Conservation (phyloP, 2,888 invertebrate species). For the Andrena chrysosceles region DNA sequence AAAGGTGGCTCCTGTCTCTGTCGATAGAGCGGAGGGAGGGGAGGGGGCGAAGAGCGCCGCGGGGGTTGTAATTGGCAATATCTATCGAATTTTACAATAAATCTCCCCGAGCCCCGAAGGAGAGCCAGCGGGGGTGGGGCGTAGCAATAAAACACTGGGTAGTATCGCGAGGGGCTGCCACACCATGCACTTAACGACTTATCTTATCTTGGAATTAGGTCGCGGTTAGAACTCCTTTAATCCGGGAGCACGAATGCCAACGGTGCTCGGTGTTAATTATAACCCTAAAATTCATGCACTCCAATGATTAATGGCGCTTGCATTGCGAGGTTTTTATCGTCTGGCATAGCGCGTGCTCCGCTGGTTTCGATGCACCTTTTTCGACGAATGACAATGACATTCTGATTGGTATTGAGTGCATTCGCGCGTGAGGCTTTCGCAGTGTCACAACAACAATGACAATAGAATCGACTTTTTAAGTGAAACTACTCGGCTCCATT, state of each 20-base stretch:
- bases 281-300: conserved; percentile 18
- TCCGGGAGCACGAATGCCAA: conserved; percentile 50
- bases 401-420: too few relatives aligned
- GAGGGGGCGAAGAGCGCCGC: conserved; percentile 61
- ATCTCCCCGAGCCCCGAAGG: conserved; percentile 76
- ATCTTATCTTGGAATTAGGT: conserved; percentile 83
- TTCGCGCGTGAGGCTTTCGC: too few relatives aligned
- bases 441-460: too few relatives aligned
- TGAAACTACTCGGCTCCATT: neutral
- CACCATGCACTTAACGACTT: conserved; percentile 82
- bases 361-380: neutral
- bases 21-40: conserved; percentile 49
- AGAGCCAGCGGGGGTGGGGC: conserved; percentile 64
- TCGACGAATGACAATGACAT: neutral
- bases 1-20: conserved; percentile 62
- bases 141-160: conserved; percentile 80
- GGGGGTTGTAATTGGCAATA: conserved; percentile 82
- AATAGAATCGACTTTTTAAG: neutral
- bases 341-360: too few relatives aligned
- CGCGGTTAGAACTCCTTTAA: conserved; percentile 74
- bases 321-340: conserved; percentile 8
- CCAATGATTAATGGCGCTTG: conserved; percentile 4
- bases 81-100: conserved; percentile 83
- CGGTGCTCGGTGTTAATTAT: conserved; percentile 38
- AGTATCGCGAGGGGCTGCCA: conserved; percentile 77